A percentile compares a stretch with the other conserved stretches of the same genome.
Conservation (phyloP, 1,140 invertebrate species). For the Monomorium pharaonis region DNA sequence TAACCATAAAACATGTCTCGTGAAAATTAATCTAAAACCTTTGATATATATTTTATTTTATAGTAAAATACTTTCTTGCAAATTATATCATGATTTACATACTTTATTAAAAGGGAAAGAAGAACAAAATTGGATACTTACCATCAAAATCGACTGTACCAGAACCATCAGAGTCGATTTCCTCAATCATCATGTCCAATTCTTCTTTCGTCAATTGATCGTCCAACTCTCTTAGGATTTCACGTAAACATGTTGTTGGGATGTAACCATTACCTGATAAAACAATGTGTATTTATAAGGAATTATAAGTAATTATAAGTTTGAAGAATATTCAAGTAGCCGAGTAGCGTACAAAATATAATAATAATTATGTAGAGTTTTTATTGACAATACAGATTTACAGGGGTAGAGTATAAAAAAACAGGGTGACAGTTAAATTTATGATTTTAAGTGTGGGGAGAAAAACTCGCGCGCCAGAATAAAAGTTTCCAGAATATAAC, state of each 20-base stretch:
- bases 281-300: not conserved
- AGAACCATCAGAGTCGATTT: slow-evolving; percentile 98
- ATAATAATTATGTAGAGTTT: too few species aligned
- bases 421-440: too few species aligned
- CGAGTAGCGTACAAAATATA: too few species aligned
- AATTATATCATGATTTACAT: not conserved
- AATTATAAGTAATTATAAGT: not conserved
- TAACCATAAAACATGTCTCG: too few species aligned
- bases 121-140: slow-evolving; percentile 77
- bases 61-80: not conserved
- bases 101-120: not conserved
- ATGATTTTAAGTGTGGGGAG: too few species aligned
- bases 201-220: slow-evolving; percentile 96
- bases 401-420: too few species aligned
- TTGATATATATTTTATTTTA: not conserved
- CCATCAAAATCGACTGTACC: slow-evolving; percentile 93
- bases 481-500: too few species aligned
- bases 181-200: slow-evolving; percentile 97
- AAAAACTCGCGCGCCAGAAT: too few species aligned
- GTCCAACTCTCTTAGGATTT: slow-evolving; percentile 96
- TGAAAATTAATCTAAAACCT: not conserved
- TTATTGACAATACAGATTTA: too few species aligned
- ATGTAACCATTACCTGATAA: slow-evolving; percentile 96
- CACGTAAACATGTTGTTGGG: slow-evolving; percentile 95
- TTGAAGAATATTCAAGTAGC: not conserved